Conservation (phyloP, 2,113 vertebrate genomes). For the western clawed frog (Xenopus tropicalis) region DNA sequence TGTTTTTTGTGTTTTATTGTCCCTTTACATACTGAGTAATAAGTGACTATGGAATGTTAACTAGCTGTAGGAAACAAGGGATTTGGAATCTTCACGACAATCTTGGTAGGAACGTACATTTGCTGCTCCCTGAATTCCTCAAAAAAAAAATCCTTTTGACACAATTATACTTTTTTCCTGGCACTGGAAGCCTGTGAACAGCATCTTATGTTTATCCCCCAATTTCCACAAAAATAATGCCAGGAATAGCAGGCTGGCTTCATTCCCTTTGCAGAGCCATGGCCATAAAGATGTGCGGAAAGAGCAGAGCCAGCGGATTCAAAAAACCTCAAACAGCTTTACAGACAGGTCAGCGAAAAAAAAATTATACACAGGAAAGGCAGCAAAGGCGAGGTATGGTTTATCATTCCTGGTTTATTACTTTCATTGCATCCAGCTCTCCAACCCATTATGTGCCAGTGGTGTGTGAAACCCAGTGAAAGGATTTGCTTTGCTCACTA, state of each 20-base stretch:
- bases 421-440: constrained; percentile 29
- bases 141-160: constrained; percentile 34
- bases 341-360: constrained; percentile 43
- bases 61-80: constrained; percentile 4
- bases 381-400: constrained; percentile 18
- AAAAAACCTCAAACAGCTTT: constrained; percentile 46
- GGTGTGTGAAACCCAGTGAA: too few species aligned
- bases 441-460: constrained; percentile 6
- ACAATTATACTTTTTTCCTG: constrained; percentile 42
- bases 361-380: constrained; percentile 34
- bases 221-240: constrained; percentile 45
- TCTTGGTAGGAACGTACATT: constrained; percentile 27
- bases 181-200: constrained; percentile 32
- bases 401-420: constrained; percentile 35
- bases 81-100: constrained; percentile 20
- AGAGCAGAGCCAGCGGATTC: constrained; percentile 41
- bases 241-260: constrained; percentile 43
- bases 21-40: neutral
- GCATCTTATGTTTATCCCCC: constrained; percentile 43
- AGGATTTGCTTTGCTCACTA: too few species aligned
- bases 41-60: constrained; percentile 25
- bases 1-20: too few species aligned
- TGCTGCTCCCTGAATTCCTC: constrained; percentile 31
- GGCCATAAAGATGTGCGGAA: constrained; percentile 43
- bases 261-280: constrained; percentile 36